Conservation (phyloP, 2,888 invertebrate species). For the Tupiocoris notatus region DNA sequence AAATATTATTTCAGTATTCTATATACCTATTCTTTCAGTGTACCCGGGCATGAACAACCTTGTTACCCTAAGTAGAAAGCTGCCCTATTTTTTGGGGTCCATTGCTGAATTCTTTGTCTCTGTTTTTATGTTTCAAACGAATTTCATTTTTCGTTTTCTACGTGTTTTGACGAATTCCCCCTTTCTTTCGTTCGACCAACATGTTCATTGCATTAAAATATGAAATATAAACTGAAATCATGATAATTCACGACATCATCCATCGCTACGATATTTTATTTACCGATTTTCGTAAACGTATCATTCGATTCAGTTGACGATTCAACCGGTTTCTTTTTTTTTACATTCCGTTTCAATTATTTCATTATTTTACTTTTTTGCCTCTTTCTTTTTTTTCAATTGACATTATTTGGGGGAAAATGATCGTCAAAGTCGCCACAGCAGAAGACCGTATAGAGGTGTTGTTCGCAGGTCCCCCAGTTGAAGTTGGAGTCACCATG, state of each 20-base stretch:
- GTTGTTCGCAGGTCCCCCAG: constrained; percentile 56
- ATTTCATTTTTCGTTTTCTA: constrained; percentile 4
- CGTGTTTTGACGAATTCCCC: neutral
- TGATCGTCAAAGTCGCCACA: constrained; percentile 15
- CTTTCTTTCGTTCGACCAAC: neutral
- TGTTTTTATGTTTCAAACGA: neutral
- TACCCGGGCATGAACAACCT: constrained; percentile 42
- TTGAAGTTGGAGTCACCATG: constrained; percentile 61
- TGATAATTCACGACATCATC: neutral
- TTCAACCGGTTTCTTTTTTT: too few relatives aligned
- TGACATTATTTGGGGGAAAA: neutral
- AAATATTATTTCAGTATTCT: constrained; percentile 28
- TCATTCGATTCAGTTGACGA: neutral
- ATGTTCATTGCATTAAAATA: neutral
- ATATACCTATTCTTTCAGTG: constrained; percentile 37
- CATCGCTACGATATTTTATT: neutral
- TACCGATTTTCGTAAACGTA: too few relatives aligned
- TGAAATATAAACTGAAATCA: neutral
- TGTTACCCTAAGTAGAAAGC: constrained; percentile 39
- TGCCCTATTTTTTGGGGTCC: constrained; percentile 44
- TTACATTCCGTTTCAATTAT: neutral
- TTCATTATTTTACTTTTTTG: constrained; percentile 2
- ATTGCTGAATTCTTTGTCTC: constrained; percentile 42
- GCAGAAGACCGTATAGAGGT: constrained; percentile 35
- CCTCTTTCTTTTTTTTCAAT: neutral